Conservation (phyloP, 2,888 invertebrate genomes). For the Idaea dimidiata region DNA sequence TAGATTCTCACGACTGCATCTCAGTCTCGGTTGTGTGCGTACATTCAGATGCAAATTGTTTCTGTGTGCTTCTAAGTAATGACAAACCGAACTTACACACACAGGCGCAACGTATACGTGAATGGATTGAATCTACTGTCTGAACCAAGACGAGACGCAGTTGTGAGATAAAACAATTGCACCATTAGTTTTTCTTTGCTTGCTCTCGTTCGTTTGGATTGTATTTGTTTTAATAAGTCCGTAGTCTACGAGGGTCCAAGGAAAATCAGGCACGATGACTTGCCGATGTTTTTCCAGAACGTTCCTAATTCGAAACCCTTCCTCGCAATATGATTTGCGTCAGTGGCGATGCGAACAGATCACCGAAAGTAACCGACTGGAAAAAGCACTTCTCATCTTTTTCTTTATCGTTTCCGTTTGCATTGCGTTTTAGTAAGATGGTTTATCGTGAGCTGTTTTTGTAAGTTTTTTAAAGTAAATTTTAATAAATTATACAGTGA, state of each 20-base stretch:
- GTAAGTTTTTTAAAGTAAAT: neutral
- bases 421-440: neutral
- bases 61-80: no score
- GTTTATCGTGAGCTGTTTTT: no score
- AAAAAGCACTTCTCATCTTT: slow-evolving; percentile 76
- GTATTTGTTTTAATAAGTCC: neutral
- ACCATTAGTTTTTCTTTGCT: no score
- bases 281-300: slow-evolving; percentile 44
- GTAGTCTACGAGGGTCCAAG: slow-evolving; percentile 22
- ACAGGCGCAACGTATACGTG: no score
- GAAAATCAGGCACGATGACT: slow-evolving; percentile 75
- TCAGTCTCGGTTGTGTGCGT: no score
- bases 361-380: slow-evolving; percentile 78
- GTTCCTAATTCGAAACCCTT: slow-evolving; percentile 74
- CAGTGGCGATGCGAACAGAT: slow-evolving; percentile 76
- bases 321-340: slow-evolving; percentile 80
- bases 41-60: no score
- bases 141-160: no score
- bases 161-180: no score
- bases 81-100: no score
- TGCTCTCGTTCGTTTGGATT: no score
- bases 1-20: no score
- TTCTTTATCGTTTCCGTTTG: neutral
- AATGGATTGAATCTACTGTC: no score
- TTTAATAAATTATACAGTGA: neutral